Percentiles rank a stretch among this genome's conserved stretches.
These are phyloP conservation scores for Chloroclysta siterata DNA, from an alignment of 2,888 invertebrate species.

Conservation along the genomic window DNA sequence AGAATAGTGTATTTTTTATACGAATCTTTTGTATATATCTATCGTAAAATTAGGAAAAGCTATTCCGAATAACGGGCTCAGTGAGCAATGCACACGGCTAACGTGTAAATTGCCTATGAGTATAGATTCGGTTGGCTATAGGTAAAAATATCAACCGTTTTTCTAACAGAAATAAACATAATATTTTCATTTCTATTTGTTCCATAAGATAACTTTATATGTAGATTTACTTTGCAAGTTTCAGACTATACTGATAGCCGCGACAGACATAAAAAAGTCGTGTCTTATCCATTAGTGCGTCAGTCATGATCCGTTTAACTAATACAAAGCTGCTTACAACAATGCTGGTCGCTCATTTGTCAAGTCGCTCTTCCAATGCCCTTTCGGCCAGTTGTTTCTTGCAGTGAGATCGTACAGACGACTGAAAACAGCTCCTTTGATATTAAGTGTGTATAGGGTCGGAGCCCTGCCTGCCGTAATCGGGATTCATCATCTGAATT, in stretches of 20 bases:
- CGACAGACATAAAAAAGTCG: slow-evolving; percentile 39
- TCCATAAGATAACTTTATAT: slow-evolving; percentile 21
- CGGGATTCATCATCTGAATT: neutral
- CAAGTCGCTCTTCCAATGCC: slow-evolving; percentile 56
- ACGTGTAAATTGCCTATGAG: neutral
- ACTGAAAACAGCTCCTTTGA: slow-evolving; percentile 8
- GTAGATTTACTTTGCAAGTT: slow-evolving; percentile 20
- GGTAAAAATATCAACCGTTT: slow-evolving; percentile 13
- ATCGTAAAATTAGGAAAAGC: neutral
- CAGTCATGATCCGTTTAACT: slow-evolving; percentile 63
- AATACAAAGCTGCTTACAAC: slow-evolving; percentile 65
- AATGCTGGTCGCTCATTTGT: slow-evolving; percentile 69
- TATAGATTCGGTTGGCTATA: no score
- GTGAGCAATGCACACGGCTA: slow-evolving; percentile 6
- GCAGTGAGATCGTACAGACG: slow-evolving; percentile 15
- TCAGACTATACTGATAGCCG: slow-evolving; percentile 19
- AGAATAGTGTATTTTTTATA: no score
- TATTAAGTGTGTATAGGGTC: neutral
- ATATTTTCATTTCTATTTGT: no score
- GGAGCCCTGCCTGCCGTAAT: neutral
- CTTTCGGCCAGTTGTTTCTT: slow-evolving; percentile 37
- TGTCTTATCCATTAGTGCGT: slow-evolving; percentile 41
- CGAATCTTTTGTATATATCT: no score
- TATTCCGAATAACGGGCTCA: neutral
- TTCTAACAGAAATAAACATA: slow-evolving; percentile 15